Evolutionary conservation across 2,113 vertebrate genomes (phyloP).

Genomic region (Thunnus maccoyii): DNA sequence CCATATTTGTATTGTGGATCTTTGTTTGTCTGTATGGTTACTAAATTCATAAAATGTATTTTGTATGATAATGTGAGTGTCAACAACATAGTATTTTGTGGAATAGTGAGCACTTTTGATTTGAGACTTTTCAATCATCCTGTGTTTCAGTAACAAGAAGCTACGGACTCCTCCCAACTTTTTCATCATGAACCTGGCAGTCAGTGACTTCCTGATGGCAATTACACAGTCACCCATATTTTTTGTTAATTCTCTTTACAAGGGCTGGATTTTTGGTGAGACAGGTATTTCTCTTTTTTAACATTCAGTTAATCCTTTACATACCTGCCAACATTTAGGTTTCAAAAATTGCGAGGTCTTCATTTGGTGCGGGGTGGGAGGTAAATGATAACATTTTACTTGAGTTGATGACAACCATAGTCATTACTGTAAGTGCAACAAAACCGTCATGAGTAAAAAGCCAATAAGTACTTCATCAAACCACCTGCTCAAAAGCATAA

Average conservation of each 20-base stretch:
- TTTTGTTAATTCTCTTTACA: conserved; percentile 92
- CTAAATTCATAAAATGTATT: neutral
- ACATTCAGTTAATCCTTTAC: neutral
- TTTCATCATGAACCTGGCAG: conserved; percentile 92
- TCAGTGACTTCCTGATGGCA: conserved; percentile 96
- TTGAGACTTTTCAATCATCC: neutral
- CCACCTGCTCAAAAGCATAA: too few relatives aligned
- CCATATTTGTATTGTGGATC: too few relatives aligned
- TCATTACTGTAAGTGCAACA: too few relatives aligned
- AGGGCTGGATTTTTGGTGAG: conserved; percentile 93
- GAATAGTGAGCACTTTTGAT: neutral
- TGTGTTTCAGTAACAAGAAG: conserved; percentile 88
- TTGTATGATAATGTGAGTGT: neutral
- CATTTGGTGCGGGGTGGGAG: too few relatives aligned
- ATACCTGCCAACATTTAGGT: too few relatives aligned
- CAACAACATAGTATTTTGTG: neutral
- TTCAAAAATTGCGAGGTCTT: neutral
- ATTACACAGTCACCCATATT: conserved; percentile 93
- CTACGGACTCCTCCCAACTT: conserved; percentile 90
- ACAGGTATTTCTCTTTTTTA: conserved; percentile 82
- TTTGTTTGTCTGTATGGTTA: too few relatives aligned
- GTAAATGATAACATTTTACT: too few relatives aligned
- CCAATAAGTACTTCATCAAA: too few relatives aligned
- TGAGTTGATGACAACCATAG: neutral
- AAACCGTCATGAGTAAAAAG: too few relatives aligned